Conservation (phyloP, 2,797 vertebrate species). For the Gadopsis marmoratus region DNA sequence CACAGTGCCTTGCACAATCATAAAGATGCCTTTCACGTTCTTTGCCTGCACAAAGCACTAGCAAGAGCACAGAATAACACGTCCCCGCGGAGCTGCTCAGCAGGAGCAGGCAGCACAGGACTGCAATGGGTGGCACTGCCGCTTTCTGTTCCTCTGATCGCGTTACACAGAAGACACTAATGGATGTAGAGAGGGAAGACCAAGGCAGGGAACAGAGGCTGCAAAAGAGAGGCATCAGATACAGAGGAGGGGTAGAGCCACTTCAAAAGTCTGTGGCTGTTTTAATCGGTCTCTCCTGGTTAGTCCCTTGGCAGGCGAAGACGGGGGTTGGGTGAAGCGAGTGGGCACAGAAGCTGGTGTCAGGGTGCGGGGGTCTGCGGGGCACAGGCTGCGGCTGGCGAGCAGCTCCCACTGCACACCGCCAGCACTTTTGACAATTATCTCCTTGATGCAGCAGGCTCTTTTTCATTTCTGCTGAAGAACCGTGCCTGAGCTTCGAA, state of each 20-base stretch:
- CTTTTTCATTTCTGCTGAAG: constrained; percentile 57
- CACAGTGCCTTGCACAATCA: constrained; percentile 15
- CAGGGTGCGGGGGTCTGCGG: constrained; percentile 47
- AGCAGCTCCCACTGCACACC: constrained; percentile 60
- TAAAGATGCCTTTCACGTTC: constrained; percentile 54
- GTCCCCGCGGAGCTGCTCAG: constrained; percentile 30
- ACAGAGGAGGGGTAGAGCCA: constrained; percentile 34
- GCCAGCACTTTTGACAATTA: constrained; percentile 76
- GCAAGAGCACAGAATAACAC: constrained; percentile 22
- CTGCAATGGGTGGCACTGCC: constrained; percentile 28
- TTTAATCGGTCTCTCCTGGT: constrained; percentile 57
- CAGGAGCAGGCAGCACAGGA: neutral
- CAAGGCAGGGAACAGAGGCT: constrained; percentile 26
- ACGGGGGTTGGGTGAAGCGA: constrained; percentile 20
- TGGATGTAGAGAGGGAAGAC: constrained; percentile 53
- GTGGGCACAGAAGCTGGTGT: constrained; percentile 52
- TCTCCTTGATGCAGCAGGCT: constrained; percentile 75
- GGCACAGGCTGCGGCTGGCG: constrained; percentile 43
- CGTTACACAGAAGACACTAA: constrained; percentile 55
- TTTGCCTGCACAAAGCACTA: constrained; percentile 26
- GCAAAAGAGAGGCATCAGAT: constrained; percentile 56
- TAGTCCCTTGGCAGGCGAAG: constrained; percentile 47
- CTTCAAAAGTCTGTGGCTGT: constrained; percentile 58
- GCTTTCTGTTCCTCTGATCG: constrained; percentile 43
- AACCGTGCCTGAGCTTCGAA: constrained; percentile 60